These are phyloP conservation scores for Drosophila quadrilineata DNA, from an alignment of 1,140 invertebrate genomes.

Conservation along the genomic window DNA sequence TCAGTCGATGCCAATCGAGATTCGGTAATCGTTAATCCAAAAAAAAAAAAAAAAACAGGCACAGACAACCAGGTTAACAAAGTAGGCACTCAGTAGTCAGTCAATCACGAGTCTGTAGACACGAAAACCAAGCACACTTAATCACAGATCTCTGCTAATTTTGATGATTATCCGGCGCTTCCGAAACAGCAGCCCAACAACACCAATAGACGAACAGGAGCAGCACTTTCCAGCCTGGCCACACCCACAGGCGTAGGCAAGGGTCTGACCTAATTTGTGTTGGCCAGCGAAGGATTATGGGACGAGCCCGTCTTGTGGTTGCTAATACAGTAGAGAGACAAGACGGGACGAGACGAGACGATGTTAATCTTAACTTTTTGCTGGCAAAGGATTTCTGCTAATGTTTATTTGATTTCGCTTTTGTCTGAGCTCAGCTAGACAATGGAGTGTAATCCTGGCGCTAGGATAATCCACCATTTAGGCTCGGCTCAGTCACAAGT, in stretches of 20 bases:
- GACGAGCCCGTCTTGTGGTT: conserved; percentile 65
- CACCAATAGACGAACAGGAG: conserved; percentile 1
- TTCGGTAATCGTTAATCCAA: conserved; percentile 21
- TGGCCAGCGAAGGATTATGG: conserved; percentile 52
- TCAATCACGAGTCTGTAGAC: conserved; percentile 47
- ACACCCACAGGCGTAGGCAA: conserved; percentile 20
- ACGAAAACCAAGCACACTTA: conserved; percentile 11
- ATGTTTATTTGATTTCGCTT: conserved; percentile 75
- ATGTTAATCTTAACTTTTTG: conserved; percentile 75
- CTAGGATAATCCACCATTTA: conserved; percentile 79
- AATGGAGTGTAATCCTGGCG: conserved; percentile 61
- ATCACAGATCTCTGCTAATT: conserved; percentile 64
- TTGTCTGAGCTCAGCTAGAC: conserved; percentile 43
- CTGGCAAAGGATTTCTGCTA: conserved; percentile 65
- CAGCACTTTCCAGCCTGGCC: conserved; percentile 18
- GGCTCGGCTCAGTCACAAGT: conserved; percentile 74
- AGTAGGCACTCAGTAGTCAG: conserved; percentile 1
- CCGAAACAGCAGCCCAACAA: conserved; percentile 41
- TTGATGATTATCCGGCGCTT: conserved; percentile 67
- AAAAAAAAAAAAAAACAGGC: conserved; percentile 3
- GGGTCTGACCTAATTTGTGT: conserved; percentile 62
- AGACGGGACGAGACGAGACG: conserved; percentile 51
- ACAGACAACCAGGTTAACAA: conserved; percentile 1
- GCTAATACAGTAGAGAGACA: conserved; percentile 62
- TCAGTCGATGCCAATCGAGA: conserved; percentile 47